phyloP scores from a whole-genome alignment of 2,888 invertebrate species.

The Troilus luridus region DNA sequence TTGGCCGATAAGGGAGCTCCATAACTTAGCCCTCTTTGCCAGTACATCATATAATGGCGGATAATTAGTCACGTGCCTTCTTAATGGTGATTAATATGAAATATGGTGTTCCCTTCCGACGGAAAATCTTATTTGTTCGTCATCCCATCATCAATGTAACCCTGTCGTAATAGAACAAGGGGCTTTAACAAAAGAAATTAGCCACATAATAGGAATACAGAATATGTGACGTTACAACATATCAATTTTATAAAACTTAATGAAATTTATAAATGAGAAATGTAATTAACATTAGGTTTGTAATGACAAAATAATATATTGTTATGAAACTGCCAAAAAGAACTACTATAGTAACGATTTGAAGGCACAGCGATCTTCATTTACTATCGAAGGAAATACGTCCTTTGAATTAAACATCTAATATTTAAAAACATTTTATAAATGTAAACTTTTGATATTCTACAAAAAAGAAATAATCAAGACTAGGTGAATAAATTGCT shows the following conservation, averaged over 20 bases:
- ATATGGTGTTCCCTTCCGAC: neutral
- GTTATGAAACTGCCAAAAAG: no score
- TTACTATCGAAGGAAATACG: no score
- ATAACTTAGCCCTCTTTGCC: constrained; percentile 43
- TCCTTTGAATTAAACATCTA: no score
- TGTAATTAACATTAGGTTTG: no score
- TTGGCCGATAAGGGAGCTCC: neutral
- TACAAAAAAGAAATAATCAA: no score
- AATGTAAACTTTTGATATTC: no score
- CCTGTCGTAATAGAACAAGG: neutral
- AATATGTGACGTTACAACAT: neutral
- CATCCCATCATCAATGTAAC: neutral
- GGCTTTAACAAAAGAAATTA: neutral
- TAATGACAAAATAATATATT: no score
- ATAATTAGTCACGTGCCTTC: constrained; percentile 34
- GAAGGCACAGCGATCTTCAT: no score
- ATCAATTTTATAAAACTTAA: neutral
- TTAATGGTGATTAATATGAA: constrained; percentile 43
- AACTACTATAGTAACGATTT: no score
- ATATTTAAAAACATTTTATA: no score
- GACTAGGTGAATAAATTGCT: no score
- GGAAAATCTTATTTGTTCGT: constrained; percentile 21
- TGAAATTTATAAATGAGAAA: no score
- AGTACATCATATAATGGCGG: neutral
- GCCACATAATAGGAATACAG: neutral